Evolutionary conservation across 37 sponge, comb jelly and placozoan species (phyloP), one percentile per base, ranked within the genome.

Genomic region (Ephydatia muelleri): DNA sequence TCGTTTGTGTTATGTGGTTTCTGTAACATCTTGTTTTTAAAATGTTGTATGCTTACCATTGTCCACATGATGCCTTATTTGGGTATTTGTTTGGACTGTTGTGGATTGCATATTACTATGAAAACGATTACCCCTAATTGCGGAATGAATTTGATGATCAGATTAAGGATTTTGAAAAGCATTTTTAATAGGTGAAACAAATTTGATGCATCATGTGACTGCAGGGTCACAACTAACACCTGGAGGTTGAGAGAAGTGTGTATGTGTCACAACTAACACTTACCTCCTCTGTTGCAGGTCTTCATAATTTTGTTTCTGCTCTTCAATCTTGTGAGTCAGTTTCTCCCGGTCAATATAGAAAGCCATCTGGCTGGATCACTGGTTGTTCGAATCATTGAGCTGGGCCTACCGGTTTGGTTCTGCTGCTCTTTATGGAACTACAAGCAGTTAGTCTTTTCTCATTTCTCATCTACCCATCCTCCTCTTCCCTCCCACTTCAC

Each of bases 391-490:
- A 77, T 91, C 25, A 84, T 87, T 30, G 92, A 91, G 80, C 72
- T 91, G 72, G 77, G 75, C 76, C 67, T 91, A 48, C 88, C 92
- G 1, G 23, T 91, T 47, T 91, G 92, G 92, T 91, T 91, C 81
- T 91, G 84, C 81, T 91, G 92, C 77, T 80, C 84, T 49, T 81
- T 91, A 13, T 91, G 92, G 92, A 91, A 91, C 92, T 87, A 67
- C 70, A 91, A 87, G 28, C 68, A 87, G 92, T 91, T 2, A 36
- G 70, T 38, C 49, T 21, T 30, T 19, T 19, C 37, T 19, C 27
- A 30, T 13, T 25, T n/a, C 72, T 71, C 19, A 71, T 25, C 12
- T 71, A 14, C 19, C 26, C 11, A 28, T n/a, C 21, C 11, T 71
- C 29, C 27, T 12, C 27, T 71, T 28, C 11, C 11, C 29, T 71